Evolutionary conservation across 1,140 invertebrate genomes (phyloP).

Genomic region (Aphelenchoides fujianensis): DNA sequence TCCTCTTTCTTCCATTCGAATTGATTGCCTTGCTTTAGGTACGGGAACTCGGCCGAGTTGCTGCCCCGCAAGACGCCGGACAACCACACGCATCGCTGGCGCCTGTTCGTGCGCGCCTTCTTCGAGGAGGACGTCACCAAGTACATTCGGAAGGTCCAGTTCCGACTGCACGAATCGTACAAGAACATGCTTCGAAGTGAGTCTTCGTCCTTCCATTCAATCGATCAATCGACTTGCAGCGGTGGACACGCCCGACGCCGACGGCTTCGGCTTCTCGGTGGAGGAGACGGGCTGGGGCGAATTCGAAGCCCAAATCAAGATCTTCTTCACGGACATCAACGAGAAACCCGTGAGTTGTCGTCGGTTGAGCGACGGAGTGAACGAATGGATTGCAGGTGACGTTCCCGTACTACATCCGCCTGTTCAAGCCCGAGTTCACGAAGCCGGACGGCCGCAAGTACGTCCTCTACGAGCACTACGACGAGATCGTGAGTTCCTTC

Average conservation of each 20-base stretch:
- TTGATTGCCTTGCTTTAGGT: no score
- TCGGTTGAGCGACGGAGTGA: neutral
- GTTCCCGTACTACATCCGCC: slow-evolving; percentile 87
- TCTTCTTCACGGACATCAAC: slow-evolving; percentile 94
- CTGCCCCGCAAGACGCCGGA: slow-evolving; percentile 98
- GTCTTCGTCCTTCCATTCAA: slow-evolving; percentile 12
- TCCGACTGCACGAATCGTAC: slow-evolving; percentile 96
- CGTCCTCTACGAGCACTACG: slow-evolving; percentile 84
- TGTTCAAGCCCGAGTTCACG: slow-evolving; percentile 72
- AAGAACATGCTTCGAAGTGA: slow-evolving; percentile 79
- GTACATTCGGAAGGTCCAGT: slow-evolving; percentile 69
- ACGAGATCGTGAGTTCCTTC: slow-evolving; percentile 73
- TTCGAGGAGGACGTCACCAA: slow-evolving; percentile 66
- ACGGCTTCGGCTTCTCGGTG: slow-evolving; percentile 92
- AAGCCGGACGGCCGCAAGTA: slow-evolving; percentile 72
- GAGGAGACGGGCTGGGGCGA: slow-evolving; percentile 99
- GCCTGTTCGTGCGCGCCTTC: slow-evolving; percentile 92
- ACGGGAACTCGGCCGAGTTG: slow-evolving; percentile 89
- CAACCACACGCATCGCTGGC: slow-evolving; percentile 98
- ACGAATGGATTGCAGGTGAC: slow-evolving; percentile 74
- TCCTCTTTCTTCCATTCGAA: no score
- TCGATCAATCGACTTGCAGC: slow-evolving; percentile 15
- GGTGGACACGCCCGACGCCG: slow-evolving; percentile 68
- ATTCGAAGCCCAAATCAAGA: slow-evolving; percentile 97
- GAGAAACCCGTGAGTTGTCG: slow-evolving; percentile 78